Evolutionary conservation across 2,797 vertebrate species (phyloP).

Genomic region (Leontopithecus rosalia): DNA sequence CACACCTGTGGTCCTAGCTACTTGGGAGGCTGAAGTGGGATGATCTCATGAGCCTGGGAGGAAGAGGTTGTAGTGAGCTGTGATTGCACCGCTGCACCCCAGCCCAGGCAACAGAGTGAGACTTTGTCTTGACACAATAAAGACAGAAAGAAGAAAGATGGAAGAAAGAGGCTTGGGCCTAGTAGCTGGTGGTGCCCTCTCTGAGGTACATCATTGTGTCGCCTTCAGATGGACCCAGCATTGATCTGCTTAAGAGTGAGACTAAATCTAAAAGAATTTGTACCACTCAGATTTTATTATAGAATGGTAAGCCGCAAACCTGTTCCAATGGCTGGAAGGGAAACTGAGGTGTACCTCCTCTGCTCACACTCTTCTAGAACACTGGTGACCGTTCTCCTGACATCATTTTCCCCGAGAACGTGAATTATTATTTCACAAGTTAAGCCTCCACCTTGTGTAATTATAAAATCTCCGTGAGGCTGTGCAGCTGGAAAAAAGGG

Average conservation of each 20-base stretch:
- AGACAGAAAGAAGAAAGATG: neutral
- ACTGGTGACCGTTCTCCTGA: conserved; percentile 79
- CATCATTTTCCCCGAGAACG: conserved; percentile 73
- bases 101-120: neutral
- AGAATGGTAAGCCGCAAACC: conserved; percentile 79
- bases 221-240: neutral
- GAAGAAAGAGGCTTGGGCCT: neutral
- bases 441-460: conserved; percentile 85
- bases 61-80: too few relatives aligned
- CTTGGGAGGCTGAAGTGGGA: too few relatives aligned
- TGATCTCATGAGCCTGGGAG: too few relatives aligned
- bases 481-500: conserved; percentile 64
- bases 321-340: conserved; percentile 92
- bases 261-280: neutral
- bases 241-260: neutral
- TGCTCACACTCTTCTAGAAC: conserved; percentile 87
- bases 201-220: neutral
- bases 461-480: conserved; percentile 77
- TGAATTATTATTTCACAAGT: conserved; percentile 88
- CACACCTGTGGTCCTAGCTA: too few relatives aligned
- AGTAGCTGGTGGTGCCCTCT: neutral
- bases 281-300: neutral
- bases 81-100: too few relatives aligned
- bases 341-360: conserved; percentile 82
- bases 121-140: too few relatives aligned